Evolutionary conservation across 2,888 invertebrate genomes (phyloP).

Genomic region (Thumatha senex): DNA sequence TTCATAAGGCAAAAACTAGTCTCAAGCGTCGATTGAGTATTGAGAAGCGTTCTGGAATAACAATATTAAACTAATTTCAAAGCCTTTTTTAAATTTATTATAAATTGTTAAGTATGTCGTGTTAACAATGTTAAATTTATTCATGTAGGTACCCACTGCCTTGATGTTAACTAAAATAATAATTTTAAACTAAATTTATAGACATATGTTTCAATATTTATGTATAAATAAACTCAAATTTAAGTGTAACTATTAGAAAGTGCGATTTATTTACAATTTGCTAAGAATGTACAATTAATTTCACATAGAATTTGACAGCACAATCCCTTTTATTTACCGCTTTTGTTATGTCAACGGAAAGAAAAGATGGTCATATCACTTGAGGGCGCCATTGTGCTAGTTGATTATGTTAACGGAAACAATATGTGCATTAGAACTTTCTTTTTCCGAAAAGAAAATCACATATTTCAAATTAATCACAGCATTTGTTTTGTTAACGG

Average conservation of each 20-base stretch:
- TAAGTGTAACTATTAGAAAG: constrained; percentile 38
- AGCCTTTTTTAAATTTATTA: constrained; percentile 48
- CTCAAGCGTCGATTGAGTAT: no score
- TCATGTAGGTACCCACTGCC: constrained; percentile 72
- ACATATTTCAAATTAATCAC: no score
- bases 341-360: no score
- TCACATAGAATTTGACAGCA: neutral
- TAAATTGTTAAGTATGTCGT: constrained; percentile 48
- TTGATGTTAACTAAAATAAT: constrained; percentile 65
- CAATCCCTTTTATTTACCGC: no score
- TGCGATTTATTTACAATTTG: constrained; percentile 39
- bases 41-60: constrained; percentile 21
- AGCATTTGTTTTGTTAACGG: no score
- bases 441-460: no score
- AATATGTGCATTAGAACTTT: no score
- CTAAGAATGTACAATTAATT: constrained; percentile 22
- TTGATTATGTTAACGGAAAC: no score
- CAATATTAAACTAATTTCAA: constrained; percentile 27
- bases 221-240: constrained; percentile 45
- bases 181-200: constrained; percentile 53
- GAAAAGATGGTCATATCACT: no score
- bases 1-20: no score
- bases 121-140: constrained; percentile 55
- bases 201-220: constrained; percentile 56
- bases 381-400: no score